Percentiles rank a stretch among this genome's conserved stretches.
These are phyloP conservation scores for Ericerus pela DNA, from an alignment of 1,140 invertebrate species.

Conservation along the genomic window DNA sequence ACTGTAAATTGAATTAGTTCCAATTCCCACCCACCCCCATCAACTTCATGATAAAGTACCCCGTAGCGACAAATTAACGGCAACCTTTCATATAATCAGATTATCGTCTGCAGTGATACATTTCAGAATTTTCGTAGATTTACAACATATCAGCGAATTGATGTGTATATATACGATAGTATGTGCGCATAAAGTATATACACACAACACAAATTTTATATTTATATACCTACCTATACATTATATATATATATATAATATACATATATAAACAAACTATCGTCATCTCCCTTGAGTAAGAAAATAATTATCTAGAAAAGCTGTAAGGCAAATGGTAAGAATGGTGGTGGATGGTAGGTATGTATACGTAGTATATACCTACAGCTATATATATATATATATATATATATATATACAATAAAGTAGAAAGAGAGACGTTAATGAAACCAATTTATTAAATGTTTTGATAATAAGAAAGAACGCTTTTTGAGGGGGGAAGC, in stretches of 20 bases:
- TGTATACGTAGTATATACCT: too few relatives aligned
- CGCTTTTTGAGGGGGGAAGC: too few relatives aligned
- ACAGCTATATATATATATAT: too few relatives aligned
- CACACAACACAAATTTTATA: too few relatives aligned
- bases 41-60: slow-evolving; percentile 9
- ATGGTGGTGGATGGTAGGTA: too few relatives aligned
- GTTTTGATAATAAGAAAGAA: slow-evolving; percentile 9
- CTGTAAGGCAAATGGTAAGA: background rate
- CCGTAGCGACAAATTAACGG: slow-evolving; percentile 9
- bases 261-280: too few relatives aligned
- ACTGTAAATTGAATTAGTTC: slow-evolving; percentile 7
- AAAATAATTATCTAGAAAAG: slow-evolving; percentile 12
- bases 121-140: slow-evolving; percentile 10
- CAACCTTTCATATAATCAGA: slow-evolving; percentile 12
- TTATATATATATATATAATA: too few relatives aligned
- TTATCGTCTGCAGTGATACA: slow-evolving; percentile 8
- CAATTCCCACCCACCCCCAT: too few relatives aligned
- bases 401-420: too few relatives aligned
- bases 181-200: too few relatives aligned
- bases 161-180: slow-evolving; percentile 4
- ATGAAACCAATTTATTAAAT: slow-evolving; percentile 11
- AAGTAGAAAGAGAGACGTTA: too few relatives aligned
- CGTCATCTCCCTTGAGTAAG: slow-evolving; percentile 3
- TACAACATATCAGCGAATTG: slow-evolving; percentile 8
- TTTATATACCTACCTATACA: too few relatives aligned